Evolutionary conservation across 2,888 invertebrate species (phyloP).

Genomic region (Drosophila suboccidentalis): DNA sequence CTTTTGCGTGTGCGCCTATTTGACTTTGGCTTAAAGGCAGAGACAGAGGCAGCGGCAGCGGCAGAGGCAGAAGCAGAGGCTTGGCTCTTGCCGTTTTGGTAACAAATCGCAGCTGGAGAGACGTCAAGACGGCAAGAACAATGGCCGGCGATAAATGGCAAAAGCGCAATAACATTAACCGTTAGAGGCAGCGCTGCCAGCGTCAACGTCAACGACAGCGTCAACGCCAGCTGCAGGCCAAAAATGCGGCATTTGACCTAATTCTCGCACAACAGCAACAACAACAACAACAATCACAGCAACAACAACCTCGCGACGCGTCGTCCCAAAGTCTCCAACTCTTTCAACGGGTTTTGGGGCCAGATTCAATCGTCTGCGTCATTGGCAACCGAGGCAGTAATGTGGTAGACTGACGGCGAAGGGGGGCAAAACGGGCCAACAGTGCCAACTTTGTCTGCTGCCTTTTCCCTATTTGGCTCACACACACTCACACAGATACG

Average conservation of each 20-base stretch:
- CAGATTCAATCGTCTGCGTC: slow-evolving; percentile 74
- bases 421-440: slow-evolving; percentile 26
- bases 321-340: slow-evolving; percentile 45
- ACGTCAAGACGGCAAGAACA: slow-evolving; percentile 35
- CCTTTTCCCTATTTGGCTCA: slow-evolving; percentile 60
- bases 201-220: slow-evolving; percentile 19
- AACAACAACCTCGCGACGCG: slow-evolving; percentile 15
- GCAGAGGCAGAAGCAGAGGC: not conserved
- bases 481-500: slow-evolving; percentile 28
- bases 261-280: slow-evolving; percentile 49
- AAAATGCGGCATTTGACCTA: slow-evolving; percentile 76
- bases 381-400: slow-evolving; percentile 37
- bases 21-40: slow-evolving; percentile 49
- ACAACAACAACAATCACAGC: not conserved
- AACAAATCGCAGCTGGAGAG: slow-evolving; percentile 33
- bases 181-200: slow-evolving; percentile 64
- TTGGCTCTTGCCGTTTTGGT: slow-evolving; percentile 15
- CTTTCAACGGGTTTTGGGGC: slow-evolving; percentile 58
- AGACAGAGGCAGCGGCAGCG: not conserved
- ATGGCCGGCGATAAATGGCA: slow-evolving; percentile 66
- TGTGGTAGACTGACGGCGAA: not conserved
- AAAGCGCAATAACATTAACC: slow-evolving; percentile 80
- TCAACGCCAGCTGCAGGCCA: slow-evolving; percentile 56
- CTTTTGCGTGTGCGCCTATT: slow-evolving; percentile 63
- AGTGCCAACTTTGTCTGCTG: slow-evolving; percentile 59